Evolutionary conservation across 2,888 invertebrate genomes (phyloP).

Genomic region (Trypoxylon attenuatum): DNA sequence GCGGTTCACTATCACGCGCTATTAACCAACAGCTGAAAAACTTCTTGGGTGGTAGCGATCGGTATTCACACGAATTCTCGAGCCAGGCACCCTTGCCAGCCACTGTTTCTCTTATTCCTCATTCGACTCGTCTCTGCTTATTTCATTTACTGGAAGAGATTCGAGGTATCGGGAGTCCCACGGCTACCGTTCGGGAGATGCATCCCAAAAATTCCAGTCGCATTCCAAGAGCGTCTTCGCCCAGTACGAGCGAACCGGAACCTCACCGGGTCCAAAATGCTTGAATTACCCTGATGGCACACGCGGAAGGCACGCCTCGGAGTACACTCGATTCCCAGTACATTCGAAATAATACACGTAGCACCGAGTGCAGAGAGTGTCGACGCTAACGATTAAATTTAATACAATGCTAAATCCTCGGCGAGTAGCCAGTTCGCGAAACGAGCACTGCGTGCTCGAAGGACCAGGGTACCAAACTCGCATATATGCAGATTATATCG

Average conservation of each 20-base stretch:
- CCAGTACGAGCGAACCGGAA: constrained; percentile 7
- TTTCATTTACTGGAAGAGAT: constrained; percentile 53
- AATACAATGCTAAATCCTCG: constrained; percentile 5
- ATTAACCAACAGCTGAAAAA: constrained; percentile 67
- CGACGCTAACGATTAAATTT: constrained; percentile 18
- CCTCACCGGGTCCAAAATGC: neutral
- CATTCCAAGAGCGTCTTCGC: constrained; percentile 34
- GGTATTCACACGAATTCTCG: constrained; percentile 28
- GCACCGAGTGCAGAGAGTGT: neutral
- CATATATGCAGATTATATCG: constrained; percentile 47
- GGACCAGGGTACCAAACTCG: constrained; percentile 5
- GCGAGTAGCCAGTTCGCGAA: constrained; percentile 1
- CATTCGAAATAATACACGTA: constrained; percentile 13
- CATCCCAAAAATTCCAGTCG: constrained; percentile 45
- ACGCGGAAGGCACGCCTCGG: neutral
- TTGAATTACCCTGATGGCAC: constrained; percentile 14
- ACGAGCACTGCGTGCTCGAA: neutral
- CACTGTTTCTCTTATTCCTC: constrained; percentile 28
- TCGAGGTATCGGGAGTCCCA: constrained; percentile 40
- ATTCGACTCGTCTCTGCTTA: constrained; percentile 33
- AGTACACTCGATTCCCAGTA: neutral
- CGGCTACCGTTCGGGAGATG: constrained; percentile 50
- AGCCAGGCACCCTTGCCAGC: neutral
- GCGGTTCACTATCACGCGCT: constrained; percentile 59
- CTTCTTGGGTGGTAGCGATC: constrained; percentile 66